A percentile compares a stretch with the other conserved stretches of the same genome.
Conservation (phyloP, 2,113 vertebrate genomes). For the Neotoma lepida region DNA sequence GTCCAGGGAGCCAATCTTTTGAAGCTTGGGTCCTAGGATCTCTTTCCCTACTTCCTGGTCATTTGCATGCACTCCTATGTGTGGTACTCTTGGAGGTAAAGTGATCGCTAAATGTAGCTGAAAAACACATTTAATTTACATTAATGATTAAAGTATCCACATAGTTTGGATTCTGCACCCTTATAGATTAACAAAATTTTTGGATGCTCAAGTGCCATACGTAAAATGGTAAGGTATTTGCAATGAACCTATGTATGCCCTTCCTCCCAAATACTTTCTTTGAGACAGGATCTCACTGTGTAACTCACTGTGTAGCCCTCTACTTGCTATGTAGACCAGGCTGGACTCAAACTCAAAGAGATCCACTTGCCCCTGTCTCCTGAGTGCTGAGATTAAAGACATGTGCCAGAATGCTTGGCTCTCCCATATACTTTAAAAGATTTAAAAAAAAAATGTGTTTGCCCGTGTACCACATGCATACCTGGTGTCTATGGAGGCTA, state of each 20-base stretch:
- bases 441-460: not conserved
- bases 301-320: not conserved
- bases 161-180: not conserved
- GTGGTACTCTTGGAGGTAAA: not conserved
- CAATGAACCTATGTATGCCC: not conserved
- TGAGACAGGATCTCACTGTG: not conserved
- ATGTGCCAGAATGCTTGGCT: not conserved
- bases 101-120: not conserved
- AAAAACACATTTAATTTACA: not conserved
- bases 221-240: not conserved
- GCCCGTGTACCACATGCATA: not conserved
- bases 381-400: not conserved
- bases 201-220: not conserved
- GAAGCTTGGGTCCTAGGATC: not conserved
- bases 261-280: not conserved
- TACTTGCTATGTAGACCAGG: not conserved
- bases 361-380: not conserved
- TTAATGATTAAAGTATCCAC: not conserved
- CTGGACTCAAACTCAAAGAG: not conserved
- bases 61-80: not conserved
- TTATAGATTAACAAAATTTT: not conserved
- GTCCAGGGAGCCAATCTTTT: constrained; percentile 1
- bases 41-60: not conserved
- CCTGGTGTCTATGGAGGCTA: not conserved
- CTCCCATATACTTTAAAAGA: not conserved